Percentiles rank a stretch among this genome's conserved stretches.
phyloP scores from a whole-genome alignment of 2,888 invertebrate species.

The Plebejus argus region DNA sequence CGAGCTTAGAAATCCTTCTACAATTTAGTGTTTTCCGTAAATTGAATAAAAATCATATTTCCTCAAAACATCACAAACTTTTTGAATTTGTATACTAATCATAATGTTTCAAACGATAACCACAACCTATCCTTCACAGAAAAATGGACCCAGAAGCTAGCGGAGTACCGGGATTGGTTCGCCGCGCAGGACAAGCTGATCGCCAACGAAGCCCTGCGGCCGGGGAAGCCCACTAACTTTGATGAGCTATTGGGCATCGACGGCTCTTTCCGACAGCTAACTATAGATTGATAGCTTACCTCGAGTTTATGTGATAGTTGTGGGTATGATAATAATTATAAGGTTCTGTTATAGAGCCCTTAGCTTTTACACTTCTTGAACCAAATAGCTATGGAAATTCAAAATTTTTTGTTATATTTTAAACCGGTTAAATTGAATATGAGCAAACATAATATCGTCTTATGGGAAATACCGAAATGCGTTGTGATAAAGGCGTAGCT shows the following conservation, averaged over 20 bases:
- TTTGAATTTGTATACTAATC: too few relatives aligned
- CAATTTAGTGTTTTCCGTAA: too few relatives aligned
- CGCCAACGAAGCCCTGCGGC: constrained; percentile 89
- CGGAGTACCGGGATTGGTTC: constrained; percentile 90
- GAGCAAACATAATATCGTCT: too few relatives aligned
- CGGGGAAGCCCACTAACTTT: constrained; percentile 90
- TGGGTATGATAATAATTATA: background rate
- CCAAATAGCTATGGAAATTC: background rate
- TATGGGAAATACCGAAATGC: too few relatives aligned
- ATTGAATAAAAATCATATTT: too few relatives aligned
- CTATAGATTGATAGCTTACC: constrained; percentile 83
- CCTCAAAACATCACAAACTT: too few relatives aligned
- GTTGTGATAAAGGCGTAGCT: too few relatives aligned
- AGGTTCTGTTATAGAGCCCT: background rate
- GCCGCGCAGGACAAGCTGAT: constrained; percentile 87
- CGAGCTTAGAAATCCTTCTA: too few relatives aligned
- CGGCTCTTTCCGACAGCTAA: constrained; percentile 91
- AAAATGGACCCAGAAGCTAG: constrained; percentile 88
- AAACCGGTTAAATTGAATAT: too few relatives aligned
- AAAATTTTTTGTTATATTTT: background rate
- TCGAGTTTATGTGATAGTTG: background rate
- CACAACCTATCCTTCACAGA: constrained; percentile 66
- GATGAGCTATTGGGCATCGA: constrained; percentile 93
- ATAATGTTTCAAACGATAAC: too few relatives aligned
- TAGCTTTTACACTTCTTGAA: background rate